Base-by-base conservation (phyloP, 1,140 invertebrate genomes). In the Lepidurus packardi region DNA sequence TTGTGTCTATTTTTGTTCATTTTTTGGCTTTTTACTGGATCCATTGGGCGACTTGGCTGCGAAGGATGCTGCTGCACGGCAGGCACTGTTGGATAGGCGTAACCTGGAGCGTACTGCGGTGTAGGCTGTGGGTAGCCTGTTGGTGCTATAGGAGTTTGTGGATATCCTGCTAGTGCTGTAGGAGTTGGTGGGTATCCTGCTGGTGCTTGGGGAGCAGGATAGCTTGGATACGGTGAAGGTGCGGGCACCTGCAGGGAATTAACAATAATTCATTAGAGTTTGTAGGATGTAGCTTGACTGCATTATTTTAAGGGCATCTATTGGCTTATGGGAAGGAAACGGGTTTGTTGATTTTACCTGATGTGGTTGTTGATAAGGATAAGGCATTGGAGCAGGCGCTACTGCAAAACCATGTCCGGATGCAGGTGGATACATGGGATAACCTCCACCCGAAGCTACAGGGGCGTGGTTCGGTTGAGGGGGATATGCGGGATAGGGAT, bases 21-120 rank as follows among this genome's bases (percentile, higher is more conserved):
- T 42, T n/a, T 4, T 10, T 2, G 4, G 0, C 1, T 43, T 73
- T 21, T 75, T 78, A 78, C 78, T 13, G 73, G 73, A 45, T 78
- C 78, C 78, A 78, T 78, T 43, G n/a, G 44, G n/a, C 65, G 53
- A 65, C 16, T 34, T 47, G 45, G 76, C 21, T 77, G 76, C 24
- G 45, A 65, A 8, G 53, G 53, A 16, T 41, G 44, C 45, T 34
- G 42, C 24, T 45, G 21, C 1, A 41, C 45, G 11, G 44, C 21
- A 77, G 76, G 44, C 24, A 47, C 45, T 47, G 77, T 34, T 73
- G 43, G 74, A n/a, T 73, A 45, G 13, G 41, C 41, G 41, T 53
- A 43, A 24, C 43, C 53, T 41, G 43, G 43, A 7, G 43, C 34
- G 25, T 43, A 53, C 24, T 43, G 41, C 44, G 21, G 24, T 5